phyloP scores from a whole-genome alignment of 1,140 invertebrate genomes.

The Bursaphelenchus mucronatus region DNA sequence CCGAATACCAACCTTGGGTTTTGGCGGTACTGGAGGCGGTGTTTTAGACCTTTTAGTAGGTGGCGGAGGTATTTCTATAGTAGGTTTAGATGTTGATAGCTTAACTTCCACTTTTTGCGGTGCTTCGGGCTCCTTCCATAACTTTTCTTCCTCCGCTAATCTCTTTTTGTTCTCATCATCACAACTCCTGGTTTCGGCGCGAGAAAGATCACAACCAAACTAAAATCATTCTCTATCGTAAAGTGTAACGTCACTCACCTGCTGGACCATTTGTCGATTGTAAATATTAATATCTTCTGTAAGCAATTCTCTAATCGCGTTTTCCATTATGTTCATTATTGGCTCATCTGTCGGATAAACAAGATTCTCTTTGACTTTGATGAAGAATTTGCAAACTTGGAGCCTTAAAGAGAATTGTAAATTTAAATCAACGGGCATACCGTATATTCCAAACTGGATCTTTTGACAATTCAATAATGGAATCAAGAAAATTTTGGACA shows the following conservation, averaged over 20 bases:
- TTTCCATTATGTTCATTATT: slow-evolving; percentile 40
- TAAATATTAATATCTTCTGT: slow-evolving; percentile 32
- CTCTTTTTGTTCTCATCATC: slow-evolving; percentile 32
- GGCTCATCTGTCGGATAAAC: slow-evolving; percentile 62
- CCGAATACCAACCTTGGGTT: background rate
- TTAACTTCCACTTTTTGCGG: slow-evolving; percentile 20
- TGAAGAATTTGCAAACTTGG: slow-evolving; percentile 62
- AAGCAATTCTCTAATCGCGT: slow-evolving; percentile 45
- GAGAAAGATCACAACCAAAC: slow-evolving; percentile 53
- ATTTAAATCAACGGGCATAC: slow-evolving; percentile 14
- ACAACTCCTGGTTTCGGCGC: slow-evolving; percentile 32
- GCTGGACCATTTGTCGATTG: slow-evolving; percentile 48
- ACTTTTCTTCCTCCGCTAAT: slow-evolving; percentile 46
- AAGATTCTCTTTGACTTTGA: slow-evolving; percentile 62
- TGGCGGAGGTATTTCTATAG: slow-evolving; percentile 3
- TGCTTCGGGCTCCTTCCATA: slow-evolving; percentile 45
- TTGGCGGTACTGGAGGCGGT: slow-evolving; percentile 24
- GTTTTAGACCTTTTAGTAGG: background rate
- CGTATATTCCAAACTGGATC: slow-evolving; percentile 63
- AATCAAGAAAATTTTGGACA: slow-evolving; percentile 62
- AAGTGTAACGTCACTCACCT: slow-evolving; percentile 23
- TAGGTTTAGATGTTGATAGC: slow-evolving; percentile 9
- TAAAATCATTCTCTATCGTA: slow-evolving; percentile 23
- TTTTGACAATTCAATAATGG: slow-evolving; percentile 60
- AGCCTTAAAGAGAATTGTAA: slow-evolving; percentile 48